Evolutionary conservation across 2,797 vertebrate species (phyloP).

Genomic region (Hypotaenidia philippensis): DNA sequence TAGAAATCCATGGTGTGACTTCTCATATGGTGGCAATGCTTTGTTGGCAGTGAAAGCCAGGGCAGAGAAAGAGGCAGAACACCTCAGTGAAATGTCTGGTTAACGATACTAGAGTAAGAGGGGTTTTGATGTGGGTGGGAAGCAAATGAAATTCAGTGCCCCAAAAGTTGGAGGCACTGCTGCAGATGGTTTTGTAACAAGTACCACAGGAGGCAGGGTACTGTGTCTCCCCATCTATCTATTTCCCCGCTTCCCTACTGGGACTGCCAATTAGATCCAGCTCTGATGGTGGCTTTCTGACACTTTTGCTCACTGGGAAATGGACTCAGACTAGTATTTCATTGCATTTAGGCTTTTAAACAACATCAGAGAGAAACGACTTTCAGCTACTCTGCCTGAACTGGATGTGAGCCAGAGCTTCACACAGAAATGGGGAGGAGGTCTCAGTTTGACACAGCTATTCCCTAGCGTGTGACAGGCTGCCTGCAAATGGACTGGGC

Average conservation of each 20-base stretch:
- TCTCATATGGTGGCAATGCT: not conserved
- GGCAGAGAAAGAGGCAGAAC: not conserved
- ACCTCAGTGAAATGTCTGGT: not conserved
- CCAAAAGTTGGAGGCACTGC: constrained; percentile 13
- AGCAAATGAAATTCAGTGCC: not conserved
- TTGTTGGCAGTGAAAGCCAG: not conserved
- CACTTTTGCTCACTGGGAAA: constrained; percentile 31
- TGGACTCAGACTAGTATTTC: constrained; percentile 47
- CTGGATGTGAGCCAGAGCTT: not conserved
- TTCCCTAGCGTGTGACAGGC: not conserved
- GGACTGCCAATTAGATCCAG: constrained; percentile 48
- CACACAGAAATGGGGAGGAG: not conserved
- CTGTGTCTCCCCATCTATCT: not conserved
- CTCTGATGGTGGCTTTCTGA: constrained; percentile 62
- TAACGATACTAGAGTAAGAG: not conserved
- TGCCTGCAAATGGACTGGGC: not conserved
- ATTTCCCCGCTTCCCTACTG: not conserved
- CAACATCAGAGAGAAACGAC: constrained; percentile 39
- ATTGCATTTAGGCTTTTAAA: constrained; percentile 63
- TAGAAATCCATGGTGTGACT: not conserved
- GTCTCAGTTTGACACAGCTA: not conserved
- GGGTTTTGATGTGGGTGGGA: not conserved
- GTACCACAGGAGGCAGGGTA: not conserved
- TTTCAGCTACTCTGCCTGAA: constrained; percentile 30
- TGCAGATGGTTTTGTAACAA: constrained; percentile 48